Percentiles rank a stretch among this genome's conserved stretches.
Evolutionary conservation across 2,797 vertebrate genomes (phyloP).

Genomic region (Tolypeutes matacus): DNA sequence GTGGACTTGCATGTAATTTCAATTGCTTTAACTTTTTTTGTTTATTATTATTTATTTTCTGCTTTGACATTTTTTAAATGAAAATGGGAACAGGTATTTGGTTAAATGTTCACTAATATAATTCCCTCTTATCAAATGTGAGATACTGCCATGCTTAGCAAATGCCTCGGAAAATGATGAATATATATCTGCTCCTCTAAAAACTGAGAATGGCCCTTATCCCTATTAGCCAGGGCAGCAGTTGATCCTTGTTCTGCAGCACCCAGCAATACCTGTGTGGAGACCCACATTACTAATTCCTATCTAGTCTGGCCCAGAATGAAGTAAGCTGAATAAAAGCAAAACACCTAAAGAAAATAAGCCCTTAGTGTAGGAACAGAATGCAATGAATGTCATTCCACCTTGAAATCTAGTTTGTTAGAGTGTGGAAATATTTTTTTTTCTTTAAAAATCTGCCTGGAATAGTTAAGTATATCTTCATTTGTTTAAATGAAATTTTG

Average conservation of each 20-base stretch:
- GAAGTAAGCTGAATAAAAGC: neutral
- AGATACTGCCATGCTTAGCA: neutral
- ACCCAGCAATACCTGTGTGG: neutral
- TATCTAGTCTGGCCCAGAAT: neutral
- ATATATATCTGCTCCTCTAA: neutral
- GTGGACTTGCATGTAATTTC: neutral
- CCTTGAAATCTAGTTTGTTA: neutral
- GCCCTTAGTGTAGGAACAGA: neutral
- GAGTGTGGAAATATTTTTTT: neutral
- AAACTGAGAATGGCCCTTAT: neutral
- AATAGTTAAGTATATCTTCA: neutral
- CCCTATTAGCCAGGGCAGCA: neutral
- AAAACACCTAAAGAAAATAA: neutral
- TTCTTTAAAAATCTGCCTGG: neutral
- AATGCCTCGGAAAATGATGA: neutral
- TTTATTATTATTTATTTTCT: too few species aligned
- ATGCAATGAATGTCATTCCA: neutral
- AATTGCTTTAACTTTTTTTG: neutral
- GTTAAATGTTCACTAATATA: slow-evolving; percentile 24
- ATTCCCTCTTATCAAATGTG: too few species aligned
- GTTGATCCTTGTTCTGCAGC: neutral
- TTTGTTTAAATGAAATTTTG: slow-evolving; percentile 23
- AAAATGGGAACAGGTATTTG: neutral
- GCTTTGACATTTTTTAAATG: neutral
- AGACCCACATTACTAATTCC: neutral